Base-by-base conservation (phyloP, 2,797 vertebrate genomes). In the Pogoniulus pusillus region DNA sequence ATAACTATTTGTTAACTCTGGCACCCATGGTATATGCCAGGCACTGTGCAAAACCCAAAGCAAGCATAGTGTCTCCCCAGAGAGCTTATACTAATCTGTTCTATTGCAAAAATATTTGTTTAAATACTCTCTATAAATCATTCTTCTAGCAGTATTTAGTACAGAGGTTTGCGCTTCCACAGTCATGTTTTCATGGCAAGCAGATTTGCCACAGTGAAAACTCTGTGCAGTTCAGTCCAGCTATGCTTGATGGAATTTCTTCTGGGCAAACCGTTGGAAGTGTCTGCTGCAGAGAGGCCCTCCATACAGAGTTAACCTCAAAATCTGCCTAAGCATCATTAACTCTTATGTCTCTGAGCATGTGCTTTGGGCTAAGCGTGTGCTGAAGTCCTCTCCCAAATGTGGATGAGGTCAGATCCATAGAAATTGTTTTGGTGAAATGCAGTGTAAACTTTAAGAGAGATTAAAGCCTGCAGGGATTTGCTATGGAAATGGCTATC, bases 251-350 rank as follows among this genome's bases (percentile, higher is more conserved):
- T 72, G 65, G 35, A 39, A 22, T 79, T 92, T 92, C 60, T 88
- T 85, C 62, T 63, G 72, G 59, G 47, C 32, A 89, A 93, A 77
- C 29, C 6, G 0, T 16, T 69, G 47, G 69, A 86, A 90, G 74
- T 27, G 71, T 20, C 43, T 1, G 4, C 71, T 87, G 71, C 82
- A 90, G 82, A 86, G 79, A 91, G 86, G 29, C 81, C 57, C 76
- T 89, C 86, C 94, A 86, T 83, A 88, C 53, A 18, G 63, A 53
- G 65, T 95, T 87, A 73, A 51, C 70, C 91, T 90, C 89, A 86
- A 91, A 93, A 78, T 87, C 79, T 91, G 35, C 85, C 77, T 85
- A 91, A 85, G 84, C 84, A 59, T 83, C 88, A 80, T 93, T 92
- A 91, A 91, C 24, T 94, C 91, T 92, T 89, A 80, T 18, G 47